A percentile compares a stretch with the other conserved stretches of the same genome.
Conservation (phyloP, 2,113 vertebrate genomes). For the Tetraodon nigroviridis region DNA sequence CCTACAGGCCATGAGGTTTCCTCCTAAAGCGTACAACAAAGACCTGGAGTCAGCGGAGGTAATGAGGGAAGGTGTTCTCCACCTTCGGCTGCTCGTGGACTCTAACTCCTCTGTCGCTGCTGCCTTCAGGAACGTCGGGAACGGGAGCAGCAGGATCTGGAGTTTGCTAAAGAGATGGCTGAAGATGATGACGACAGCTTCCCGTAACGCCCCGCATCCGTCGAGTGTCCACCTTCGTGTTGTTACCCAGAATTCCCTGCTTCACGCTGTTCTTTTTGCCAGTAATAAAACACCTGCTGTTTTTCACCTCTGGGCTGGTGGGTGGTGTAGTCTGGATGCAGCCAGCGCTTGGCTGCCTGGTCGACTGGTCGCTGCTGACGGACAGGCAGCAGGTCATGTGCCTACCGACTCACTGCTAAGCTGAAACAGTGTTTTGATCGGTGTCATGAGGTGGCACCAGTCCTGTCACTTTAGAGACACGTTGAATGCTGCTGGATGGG, state of each 20-base stretch:
- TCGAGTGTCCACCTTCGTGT: not conserved
- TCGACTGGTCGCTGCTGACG: not conserved
- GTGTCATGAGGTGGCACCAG: too few relatives aligned
- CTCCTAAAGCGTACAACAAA: slow-evolving; percentile 98
- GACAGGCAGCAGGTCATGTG: too few relatives aligned
- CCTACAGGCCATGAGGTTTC: slow-evolving; percentile 94
- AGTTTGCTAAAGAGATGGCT: slow-evolving; percentile 98
- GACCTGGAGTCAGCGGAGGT: slow-evolving; percentile 99
- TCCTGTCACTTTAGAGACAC: too few relatives aligned
- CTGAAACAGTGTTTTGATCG: too few relatives aligned
- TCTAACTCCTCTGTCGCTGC: not conserved
- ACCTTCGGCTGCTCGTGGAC: too few relatives aligned
- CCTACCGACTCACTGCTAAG: too few relatives aligned
- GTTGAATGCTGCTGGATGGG: too few relatives aligned
- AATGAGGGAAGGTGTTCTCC: slow-evolving; percentile 9
- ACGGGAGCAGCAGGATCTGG: slow-evolving; percentile 95
- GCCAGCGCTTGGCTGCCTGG: too few relatives aligned
- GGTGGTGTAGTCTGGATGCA: slow-evolving; percentile 15
- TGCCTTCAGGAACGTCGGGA: slow-evolving; percentile 87
- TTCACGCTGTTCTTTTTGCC: slow-evolving; percentile 12
- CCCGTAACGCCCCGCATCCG: slow-evolving; percentile 74
- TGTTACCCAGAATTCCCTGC: slow-evolving; percentile 39
- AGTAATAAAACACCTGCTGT: slow-evolving; percentile 25
- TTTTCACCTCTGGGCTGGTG: slow-evolving; percentile 28
- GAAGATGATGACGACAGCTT: slow-evolving; percentile 97